phyloP scores from a whole-genome alignment of 2,113 vertebrate genomes.

The Oceanodroma tethys region DNA sequence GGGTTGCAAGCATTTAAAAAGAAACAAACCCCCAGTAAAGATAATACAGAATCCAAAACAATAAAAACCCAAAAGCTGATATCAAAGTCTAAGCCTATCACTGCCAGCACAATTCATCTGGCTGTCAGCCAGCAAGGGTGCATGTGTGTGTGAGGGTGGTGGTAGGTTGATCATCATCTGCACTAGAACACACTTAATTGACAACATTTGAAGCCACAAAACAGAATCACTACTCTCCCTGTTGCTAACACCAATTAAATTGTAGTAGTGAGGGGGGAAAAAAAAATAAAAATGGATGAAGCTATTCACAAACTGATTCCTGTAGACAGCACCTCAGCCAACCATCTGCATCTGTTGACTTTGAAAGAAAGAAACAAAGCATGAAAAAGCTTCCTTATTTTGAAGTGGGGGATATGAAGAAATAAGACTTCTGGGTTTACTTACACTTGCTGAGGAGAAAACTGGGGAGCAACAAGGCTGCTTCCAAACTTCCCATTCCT shows the following conservation, averaged over 20 bases:
- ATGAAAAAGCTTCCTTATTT: background rate
- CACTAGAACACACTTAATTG: background rate
- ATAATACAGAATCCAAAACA: background rate
- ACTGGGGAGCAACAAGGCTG: background rate
- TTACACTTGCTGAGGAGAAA: background rate
- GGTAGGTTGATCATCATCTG: background rate
- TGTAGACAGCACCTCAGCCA: background rate
- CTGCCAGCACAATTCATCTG: background rate
- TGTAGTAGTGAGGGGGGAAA: background rate
- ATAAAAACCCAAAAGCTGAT: background rate
- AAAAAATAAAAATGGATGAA: too few species aligned
- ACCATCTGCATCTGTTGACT: background rate
- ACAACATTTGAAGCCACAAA: background rate
- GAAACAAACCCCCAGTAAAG: background rate
- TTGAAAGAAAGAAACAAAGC: background rate
- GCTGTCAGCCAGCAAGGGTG: background rate
- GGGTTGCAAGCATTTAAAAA: background rate
- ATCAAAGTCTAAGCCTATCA: background rate
- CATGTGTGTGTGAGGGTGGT: too few species aligned
- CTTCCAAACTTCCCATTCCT: background rate
- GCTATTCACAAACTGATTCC: background rate
- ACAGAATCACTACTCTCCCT: background rate
- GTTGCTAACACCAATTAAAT: background rate
- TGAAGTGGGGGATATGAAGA: background rate
- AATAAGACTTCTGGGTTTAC: background rate